Evolutionary conservation across 2,888 invertebrate species (phyloP).

Genomic region (Acrocyrtus sp.): DNA sequence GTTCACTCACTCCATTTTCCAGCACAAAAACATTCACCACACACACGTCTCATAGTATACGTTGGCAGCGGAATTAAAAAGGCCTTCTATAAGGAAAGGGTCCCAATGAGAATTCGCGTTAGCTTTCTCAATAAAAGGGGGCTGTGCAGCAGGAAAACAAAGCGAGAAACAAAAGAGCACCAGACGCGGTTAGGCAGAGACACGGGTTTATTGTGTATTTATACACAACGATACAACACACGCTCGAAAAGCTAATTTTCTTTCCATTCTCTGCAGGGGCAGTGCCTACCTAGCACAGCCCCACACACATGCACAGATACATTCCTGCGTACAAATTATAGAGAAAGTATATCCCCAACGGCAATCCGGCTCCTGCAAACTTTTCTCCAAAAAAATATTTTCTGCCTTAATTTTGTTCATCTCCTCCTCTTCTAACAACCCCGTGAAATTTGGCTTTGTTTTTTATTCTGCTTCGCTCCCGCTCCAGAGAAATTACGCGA

Average conservation of each 20-base stretch:
- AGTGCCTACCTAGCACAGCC: too few species aligned
- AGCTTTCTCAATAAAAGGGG: not conserved
- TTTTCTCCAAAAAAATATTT: too few species aligned
- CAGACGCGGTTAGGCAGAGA: not conserved
- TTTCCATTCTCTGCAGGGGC: constrained; percentile 9
- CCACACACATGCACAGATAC: too few species aligned
- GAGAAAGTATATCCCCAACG: not conserved
- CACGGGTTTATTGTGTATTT: constrained; percentile 1
- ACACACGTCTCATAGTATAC: too few species aligned
- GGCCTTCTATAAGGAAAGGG: not conserved
- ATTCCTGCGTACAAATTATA: not conserved
- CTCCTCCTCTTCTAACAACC: too few species aligned
- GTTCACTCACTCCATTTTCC: too few species aligned
- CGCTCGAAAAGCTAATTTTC: constrained; percentile 36
- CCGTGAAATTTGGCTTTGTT: too few species aligned
- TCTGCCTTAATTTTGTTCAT: too few species aligned
- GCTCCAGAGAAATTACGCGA: constrained; percentile 20
- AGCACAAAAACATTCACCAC: too few species aligned
- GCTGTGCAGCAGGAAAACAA: constrained; percentile 8
- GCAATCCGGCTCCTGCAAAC: not conserved
- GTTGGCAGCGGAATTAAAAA: too few species aligned
- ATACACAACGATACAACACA: too few species aligned
- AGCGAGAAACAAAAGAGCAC: not conserved
- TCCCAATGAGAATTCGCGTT: constrained; percentile 19
- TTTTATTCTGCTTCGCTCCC: not conserved